These are phyloP conservation scores for Picus viridis DNA, from an alignment of 2,797 vertebrate species.

Conservation along the genomic window DNA sequence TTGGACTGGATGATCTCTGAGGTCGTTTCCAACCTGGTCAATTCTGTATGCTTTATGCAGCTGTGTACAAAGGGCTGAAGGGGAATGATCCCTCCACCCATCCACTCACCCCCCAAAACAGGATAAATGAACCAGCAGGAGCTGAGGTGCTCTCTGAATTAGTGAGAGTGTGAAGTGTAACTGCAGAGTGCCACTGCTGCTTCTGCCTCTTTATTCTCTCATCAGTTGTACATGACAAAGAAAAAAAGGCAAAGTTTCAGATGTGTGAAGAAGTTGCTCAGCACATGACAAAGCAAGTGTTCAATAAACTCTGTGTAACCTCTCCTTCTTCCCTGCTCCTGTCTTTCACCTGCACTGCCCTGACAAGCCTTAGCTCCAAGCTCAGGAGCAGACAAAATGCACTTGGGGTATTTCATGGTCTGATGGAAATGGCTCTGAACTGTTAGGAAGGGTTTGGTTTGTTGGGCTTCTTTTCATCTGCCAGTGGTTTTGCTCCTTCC, in stretches of 20 bases:
- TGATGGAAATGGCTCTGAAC: background rate
- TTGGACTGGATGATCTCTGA: no score
- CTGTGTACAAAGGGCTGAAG: background rate
- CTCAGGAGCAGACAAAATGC: background rate
- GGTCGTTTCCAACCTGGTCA: no score
- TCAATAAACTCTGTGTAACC: background rate
- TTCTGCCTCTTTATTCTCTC: background rate
- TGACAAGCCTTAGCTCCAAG: background rate
- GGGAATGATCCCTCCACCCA: background rate
- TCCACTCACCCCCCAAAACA: background rate
- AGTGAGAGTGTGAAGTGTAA: background rate
- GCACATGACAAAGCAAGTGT: background rate
- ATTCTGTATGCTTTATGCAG: background rate
- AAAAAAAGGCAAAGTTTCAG: background rate
- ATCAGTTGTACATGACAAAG: background rate
- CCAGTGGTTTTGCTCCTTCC: background rate
- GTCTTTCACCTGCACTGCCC: background rate
- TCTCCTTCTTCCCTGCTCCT: background rate
- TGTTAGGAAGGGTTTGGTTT: background rate
- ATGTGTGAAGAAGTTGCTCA: fast-evolving
- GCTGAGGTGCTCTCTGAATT: background rate
- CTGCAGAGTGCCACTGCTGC: background rate
- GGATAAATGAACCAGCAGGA: background rate
- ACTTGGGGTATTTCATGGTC: background rate
- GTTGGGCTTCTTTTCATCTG: background rate